These are phyloP conservation scores for Corythornis cristatus DNA, from an alignment of 2,113 vertebrate species.

Conservation along the genomic window DNA sequence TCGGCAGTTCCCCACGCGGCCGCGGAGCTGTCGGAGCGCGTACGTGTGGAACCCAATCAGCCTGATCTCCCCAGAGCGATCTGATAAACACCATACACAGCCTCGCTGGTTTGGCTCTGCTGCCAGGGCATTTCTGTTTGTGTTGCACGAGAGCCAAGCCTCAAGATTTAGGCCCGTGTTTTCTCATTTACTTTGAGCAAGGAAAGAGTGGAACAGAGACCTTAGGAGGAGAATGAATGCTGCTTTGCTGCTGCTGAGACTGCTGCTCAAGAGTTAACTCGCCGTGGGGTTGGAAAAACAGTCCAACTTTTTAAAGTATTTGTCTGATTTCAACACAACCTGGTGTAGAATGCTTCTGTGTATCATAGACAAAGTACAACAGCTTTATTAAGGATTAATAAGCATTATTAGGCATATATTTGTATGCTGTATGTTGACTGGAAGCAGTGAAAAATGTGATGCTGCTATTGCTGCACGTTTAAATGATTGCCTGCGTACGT, in stretches of 20 bases:
- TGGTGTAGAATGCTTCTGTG: not conserved
- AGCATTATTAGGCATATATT: constrained; percentile 56
- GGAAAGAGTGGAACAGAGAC: constrained; percentile 54
- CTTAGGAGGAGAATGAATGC: constrained; percentile 55
- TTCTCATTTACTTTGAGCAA: constrained; percentile 64
- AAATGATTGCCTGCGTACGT: constrained; percentile 53
- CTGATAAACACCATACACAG: constrained; percentile 42
- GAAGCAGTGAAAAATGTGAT: constrained; percentile 67
- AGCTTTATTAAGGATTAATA: constrained; percentile 56
- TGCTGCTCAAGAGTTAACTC: not conserved
- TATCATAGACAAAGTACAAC: not conserved
- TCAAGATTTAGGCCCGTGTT: constrained; percentile 25
- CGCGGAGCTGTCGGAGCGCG: constrained; percentile 40
- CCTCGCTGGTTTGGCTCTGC: constrained; percentile 29
- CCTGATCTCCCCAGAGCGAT: constrained; percentile 62
- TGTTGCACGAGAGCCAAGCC: constrained; percentile 32
- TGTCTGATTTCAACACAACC: constrained; percentile 54
- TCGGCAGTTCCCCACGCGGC: not conserved
- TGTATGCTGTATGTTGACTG: constrained; percentile 52
- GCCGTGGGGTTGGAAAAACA: constrained; percentile 21
- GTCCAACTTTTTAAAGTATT: constrained; percentile 30
- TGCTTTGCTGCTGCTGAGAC: constrained; percentile 48
- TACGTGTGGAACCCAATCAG: constrained; percentile 66
- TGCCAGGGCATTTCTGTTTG: constrained; percentile 60
- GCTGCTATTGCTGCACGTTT: constrained; percentile 37